A percentile compares a stretch with the other conserved stretches of the same genome.
Evolutionary conservation across 2,113 vertebrate species (phyloP).

Genomic region (Blennius ocellaris): DNA sequence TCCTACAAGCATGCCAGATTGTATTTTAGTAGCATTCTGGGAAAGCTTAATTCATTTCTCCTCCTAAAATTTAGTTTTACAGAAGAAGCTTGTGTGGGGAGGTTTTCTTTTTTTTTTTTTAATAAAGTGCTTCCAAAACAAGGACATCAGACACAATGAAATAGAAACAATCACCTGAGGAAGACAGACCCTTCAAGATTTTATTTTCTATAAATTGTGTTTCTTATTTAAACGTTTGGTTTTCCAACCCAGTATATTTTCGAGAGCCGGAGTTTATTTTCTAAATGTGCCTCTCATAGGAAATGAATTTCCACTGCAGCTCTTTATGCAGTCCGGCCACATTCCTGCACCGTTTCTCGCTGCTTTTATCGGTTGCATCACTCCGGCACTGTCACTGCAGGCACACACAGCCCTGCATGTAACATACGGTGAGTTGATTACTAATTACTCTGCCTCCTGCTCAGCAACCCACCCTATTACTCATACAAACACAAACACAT

Average conservation of each 20-base stretch:
- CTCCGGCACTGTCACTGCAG: constrained; percentile 49
- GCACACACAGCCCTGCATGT: constrained; percentile 47
- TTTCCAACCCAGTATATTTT: not conserved
- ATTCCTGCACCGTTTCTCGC: constrained; percentile 39
- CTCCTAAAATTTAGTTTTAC: too few species aligned
- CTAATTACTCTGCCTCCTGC: constrained; percentile 64
- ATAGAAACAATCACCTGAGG: not conserved
- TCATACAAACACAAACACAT: constrained; percentile 25
- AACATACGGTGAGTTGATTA: constrained; percentile 57
- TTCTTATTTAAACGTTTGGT: not conserved
- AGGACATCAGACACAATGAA: not conserved
- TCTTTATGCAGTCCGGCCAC: constrained; percentile 34
- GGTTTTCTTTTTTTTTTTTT: too few species aligned
- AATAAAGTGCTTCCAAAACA: not conserved
- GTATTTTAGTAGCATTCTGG: not conserved
- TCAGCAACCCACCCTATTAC: constrained; percentile 50
- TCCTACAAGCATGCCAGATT: not conserved
- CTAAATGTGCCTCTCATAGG: constrained; percentile 1
- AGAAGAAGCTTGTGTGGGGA: too few species aligned
- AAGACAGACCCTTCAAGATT: not conserved
- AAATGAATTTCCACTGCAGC: constrained; percentile 14
- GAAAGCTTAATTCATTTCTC: too few species aligned
- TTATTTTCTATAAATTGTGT: not conserved
- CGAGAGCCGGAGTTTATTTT: not conserved
- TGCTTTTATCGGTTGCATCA: constrained; percentile 56